phyloP scores from a whole-genome alignment of 2,113 vertebrate genomes.

The Phrynosoma platyrhinos region DNA sequence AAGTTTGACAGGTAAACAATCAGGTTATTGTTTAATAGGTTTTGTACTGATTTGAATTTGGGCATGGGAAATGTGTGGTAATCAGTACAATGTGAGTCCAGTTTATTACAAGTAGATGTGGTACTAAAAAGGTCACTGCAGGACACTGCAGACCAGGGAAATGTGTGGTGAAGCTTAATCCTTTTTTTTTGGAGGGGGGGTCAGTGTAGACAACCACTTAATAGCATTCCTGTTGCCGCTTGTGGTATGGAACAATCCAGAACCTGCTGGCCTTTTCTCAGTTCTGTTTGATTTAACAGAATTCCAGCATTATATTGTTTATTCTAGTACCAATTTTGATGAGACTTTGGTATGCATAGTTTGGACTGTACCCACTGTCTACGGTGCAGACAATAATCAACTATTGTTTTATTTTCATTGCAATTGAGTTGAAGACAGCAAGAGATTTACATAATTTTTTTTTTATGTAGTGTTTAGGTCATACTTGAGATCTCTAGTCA shows the following conservation, averaged over 20 bases:
- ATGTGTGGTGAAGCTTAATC: too few relatives aligned
- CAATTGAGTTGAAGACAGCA: conserved; percentile 26
- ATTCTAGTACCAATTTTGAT: not conserved
- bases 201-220: too few relatives aligned
- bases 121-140: too few relatives aligned
- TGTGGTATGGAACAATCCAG: not conserved
- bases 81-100: too few relatives aligned
- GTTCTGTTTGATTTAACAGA: not conserved
- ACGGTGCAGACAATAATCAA: conserved; percentile 53
- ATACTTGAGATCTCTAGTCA: conserved; percentile 23
- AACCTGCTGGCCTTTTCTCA: not conserved
- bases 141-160: too few relatives aligned
- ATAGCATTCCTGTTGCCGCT: not conserved
- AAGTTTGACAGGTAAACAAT: too few relatives aligned
- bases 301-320: not conserved
- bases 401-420: conserved; percentile 48
- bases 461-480: conserved; percentile 40
- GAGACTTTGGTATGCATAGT: not conserved
- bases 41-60: too few relatives aligned
- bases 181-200: too few relatives aligned
- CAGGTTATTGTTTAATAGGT: too few relatives aligned
- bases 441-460: conserved; percentile 36
- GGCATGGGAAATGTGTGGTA: too few relatives aligned
- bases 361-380: not conserved
- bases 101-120: too few relatives aligned